Base-by-base conservation (phyloP, 1,140 invertebrate species). In the Brachionus koreanus region DNA sequence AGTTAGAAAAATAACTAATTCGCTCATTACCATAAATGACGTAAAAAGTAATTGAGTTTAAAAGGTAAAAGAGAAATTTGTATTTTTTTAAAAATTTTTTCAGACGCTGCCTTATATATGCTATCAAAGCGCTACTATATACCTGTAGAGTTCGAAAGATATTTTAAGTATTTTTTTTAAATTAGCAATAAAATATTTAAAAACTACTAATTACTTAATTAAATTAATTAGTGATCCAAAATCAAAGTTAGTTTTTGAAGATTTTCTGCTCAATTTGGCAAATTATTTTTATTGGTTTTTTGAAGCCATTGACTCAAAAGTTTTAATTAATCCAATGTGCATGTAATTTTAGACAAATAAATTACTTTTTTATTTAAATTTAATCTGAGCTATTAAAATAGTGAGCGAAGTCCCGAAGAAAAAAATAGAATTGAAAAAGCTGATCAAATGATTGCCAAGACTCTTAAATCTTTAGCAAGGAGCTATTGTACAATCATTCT, bases 241-340 rank as follows among this genome's bases (percentile, higher is more conserved):
- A 19, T 61, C 76, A 43, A 79, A 61, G 25, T n/a, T 19, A 52
- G 16, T 2, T 42, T 87, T 88, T 85, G 86, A 88, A 79, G 83
- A 86, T 37, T 88, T 87, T 83, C 84, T 88, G 7, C 69, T 87
- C 49, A 82, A 86, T 82, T 84, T 88, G 0, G 74, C 88, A 75
- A 86, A 85, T 57, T 88, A 88, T 75, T 88, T 87, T 79, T 85
- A 87, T 74, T 87, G 86, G 79, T 88, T 86, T 84, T 88, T 87
- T 85, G 86, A 88, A 42, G 86, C 87, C 67, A 84, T 86, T 13
- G 83, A 84, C 12, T 85, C 85, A 65, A 86, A 86, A 67, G 85
- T 84, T 61, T 86, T 87, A 84, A 84, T 84, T 46, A 86, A 85
- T 83, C 85, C 86, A n/a, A 86, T 85, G 49, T 86, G 86, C 83